Conservation (phyloP, 2,888 invertebrate species). For the Lithophane socia region DNA sequence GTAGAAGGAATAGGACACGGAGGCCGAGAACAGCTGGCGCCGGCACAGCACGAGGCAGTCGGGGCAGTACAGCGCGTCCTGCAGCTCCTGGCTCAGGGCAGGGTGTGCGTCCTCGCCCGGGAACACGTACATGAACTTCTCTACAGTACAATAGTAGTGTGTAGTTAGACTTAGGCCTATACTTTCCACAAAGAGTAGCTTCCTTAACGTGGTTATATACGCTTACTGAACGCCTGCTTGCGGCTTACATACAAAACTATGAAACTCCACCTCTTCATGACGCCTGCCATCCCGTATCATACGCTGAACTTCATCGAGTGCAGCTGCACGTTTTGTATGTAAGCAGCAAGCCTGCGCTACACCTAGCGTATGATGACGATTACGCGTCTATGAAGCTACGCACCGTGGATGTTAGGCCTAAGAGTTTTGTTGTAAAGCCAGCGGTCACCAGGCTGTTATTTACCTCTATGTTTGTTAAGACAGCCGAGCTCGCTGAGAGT, state of each 20-base stretch:
- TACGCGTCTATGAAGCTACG: neutral
- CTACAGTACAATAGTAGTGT: conserved; percentile 72
- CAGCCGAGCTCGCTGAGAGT: conserved; percentile 49
- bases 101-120: conserved; percentile 61
- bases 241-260: neutral
- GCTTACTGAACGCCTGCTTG: neutral
- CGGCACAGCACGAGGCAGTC: conserved; percentile 73
- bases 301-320: neutral
- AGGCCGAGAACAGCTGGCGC: conserved; percentile 64
- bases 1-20: conserved; percentile 50
- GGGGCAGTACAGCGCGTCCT: conserved; percentile 73
- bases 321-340: neutral
- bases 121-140: conserved; percentile 76
- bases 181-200: neutral
- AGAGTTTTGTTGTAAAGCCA: neutral
- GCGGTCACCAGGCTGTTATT: conserved; percentile 71
- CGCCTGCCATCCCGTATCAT: neutral
- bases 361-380: neutral
- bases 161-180: neutral
- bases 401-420: neutral
- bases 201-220: neutral
- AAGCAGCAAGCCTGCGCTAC: neutral
- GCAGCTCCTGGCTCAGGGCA: conserved; percentile 71
- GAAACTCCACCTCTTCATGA: neutral
- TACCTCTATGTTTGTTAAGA: conserved; percentile 63